Evolutionary conservation across 2,797 vertebrate species (phyloP), one percentile per base, ranked within the genome.

Genomic region (Rhinatrema bivittatum): DNA sequence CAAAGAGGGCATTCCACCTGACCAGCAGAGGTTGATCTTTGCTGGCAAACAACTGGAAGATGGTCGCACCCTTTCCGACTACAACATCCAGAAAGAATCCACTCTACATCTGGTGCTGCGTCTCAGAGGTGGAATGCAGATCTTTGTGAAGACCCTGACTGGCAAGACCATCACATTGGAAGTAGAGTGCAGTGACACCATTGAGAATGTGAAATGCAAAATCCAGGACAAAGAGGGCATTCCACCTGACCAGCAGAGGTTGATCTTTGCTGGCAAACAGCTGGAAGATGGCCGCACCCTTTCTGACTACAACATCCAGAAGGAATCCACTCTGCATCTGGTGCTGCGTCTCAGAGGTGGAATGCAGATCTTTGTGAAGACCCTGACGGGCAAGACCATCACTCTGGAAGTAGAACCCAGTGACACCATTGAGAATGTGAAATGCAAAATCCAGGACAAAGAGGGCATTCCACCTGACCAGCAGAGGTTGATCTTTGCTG

Each of bases 401-500:
- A 65, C 60, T 29, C 42, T 62, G n/a, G 59, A 62, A 0, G 67
- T 70, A 1, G 67, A 70, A 25, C 48, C 48, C 4, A 67, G 69
- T 3, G 70, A 72, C 41, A 73, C 65, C 35, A 68, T 63, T 1
- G 60, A 70, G 13, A 68, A 70, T 0, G 64, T 70, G 3, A 72
- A 74, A 42, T 62, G 57, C 20, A 75, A 72, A 46, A 70, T 70
- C 36, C 73, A 74, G 32, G 72, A 78, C 20, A 76, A 78, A 36
- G 72, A 78, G 85, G 85, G 85, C 8, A 89, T 89, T 18, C 87
- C 89, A 12, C 88, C 87, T 0, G 87, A 89, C 11, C 85, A 89
- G 76, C 87, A 88, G 79, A 77, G 85, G 53, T 42, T 89, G 72
- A 90, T 91, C 50, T 91, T 91, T 0, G 88, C 86, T 6, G 89